These are phyloP conservation scores for Bufotes viridis DNA, from an alignment of 2,797 vertebrate species.

Conservation along the genomic window DNA sequence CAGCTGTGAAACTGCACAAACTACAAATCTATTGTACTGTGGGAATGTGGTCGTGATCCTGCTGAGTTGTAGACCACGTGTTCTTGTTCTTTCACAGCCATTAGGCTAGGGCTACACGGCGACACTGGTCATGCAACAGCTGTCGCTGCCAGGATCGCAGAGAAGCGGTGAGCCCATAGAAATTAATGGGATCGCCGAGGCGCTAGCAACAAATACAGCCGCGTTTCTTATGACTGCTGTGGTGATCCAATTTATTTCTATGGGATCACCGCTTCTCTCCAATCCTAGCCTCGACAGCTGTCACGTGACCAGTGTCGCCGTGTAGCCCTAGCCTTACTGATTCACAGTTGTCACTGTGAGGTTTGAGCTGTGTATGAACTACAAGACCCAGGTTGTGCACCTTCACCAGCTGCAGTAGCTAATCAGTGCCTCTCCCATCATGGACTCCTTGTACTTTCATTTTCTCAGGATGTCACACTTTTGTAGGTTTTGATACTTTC, in stretches of 20 bases:
- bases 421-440: background rate
- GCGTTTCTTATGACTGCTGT: too few species aligned
- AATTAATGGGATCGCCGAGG: too few species aligned
- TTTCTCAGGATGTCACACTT: background rate
- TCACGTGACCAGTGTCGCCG: too few species aligned
- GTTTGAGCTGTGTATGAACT: background rate
- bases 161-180: too few species aligned
- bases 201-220: too few species aligned
- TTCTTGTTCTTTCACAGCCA: background rate
- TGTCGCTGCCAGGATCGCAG: too few species aligned
- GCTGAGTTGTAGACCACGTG: slow-evolving; percentile 27
- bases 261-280: too few species aligned
- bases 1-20: background rate
- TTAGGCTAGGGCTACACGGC: background rate
- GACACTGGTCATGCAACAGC: too few species aligned
- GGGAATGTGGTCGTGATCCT: slow-evolving; percentile 28
- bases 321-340: too few species aligned
- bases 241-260: too few species aligned
- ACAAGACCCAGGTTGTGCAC: background rate
- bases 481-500: background rate
- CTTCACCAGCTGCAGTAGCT: background rate
- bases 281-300: too few species aligned
- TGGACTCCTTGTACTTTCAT: background rate
- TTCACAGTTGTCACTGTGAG: background rate
- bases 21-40: background rate